Conservation (phyloP, 2,797 vertebrate genomes). For the Dendrocincla tyrannina region DNA sequence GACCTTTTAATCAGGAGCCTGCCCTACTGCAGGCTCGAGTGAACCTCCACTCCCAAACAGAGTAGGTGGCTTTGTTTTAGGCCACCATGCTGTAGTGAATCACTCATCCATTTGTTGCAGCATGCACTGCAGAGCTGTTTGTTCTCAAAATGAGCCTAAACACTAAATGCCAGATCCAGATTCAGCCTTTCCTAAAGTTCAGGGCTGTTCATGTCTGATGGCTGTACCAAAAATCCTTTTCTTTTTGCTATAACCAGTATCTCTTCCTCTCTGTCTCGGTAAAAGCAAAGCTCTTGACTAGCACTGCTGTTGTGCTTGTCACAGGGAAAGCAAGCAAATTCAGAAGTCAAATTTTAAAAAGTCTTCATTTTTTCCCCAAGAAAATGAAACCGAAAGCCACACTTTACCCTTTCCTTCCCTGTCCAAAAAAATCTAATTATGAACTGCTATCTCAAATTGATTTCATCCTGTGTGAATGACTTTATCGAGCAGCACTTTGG, state of each 20-base stretch:
- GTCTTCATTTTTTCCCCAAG: neutral
- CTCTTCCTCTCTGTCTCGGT: neutral
- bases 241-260: neutral
- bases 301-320: neutral
- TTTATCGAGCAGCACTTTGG: neutral
- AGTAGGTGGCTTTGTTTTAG: neutral
- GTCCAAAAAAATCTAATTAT: neutral
- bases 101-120: neutral
- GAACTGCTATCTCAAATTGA: neutral
- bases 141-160: neutral
- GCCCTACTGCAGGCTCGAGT: neutral
- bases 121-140: neutral
- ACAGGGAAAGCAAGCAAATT: neutral
- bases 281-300: neutral
- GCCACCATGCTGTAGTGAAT: neutral
- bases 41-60: neutral
- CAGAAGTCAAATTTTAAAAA: neutral
- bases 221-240: neutral
- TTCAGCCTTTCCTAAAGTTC: neutral
- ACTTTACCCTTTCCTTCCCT: neutral
- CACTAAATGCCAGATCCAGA: neutral
- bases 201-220: neutral
- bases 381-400: neutral
- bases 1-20: neutral
- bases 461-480: neutral